Evolutionary conservation across 1,140 invertebrate genomes (phyloP).

Genomic region (Wiebesia pumilae): DNA sequence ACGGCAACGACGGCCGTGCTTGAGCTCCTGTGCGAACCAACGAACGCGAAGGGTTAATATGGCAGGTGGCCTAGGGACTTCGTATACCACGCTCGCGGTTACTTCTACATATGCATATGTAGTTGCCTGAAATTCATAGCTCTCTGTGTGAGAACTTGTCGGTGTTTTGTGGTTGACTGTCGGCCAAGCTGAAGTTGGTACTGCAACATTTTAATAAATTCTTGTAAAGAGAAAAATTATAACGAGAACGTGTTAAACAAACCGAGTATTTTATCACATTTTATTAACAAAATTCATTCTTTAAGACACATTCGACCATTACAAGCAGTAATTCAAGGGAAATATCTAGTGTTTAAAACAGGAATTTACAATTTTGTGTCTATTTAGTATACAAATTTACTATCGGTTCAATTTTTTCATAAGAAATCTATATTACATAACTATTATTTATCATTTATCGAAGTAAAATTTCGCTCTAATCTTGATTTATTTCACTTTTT

Average conservation of each 20-base stretch:
- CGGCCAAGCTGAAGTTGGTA: background rate
- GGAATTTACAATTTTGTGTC: too few species aligned
- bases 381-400: too few species aligned
- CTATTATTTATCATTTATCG: too few species aligned
- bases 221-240: background rate
- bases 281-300: background rate
- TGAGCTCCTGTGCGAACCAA: background rate
- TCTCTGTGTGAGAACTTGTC: background rate
- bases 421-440: too few species aligned
- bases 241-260: background rate
- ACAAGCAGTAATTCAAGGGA: too few species aligned
- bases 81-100: background rate
- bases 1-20: background rate
- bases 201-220: background rate
- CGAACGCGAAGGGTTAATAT: slow-evolving; percentile 12
- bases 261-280: background rate
- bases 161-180: background rate
- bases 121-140: background rate
- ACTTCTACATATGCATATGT: background rate
- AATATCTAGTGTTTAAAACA: too few species aligned
- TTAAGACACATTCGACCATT: background rate
- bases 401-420: too few species aligned
- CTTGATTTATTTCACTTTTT: too few species aligned
- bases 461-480: too few species aligned
- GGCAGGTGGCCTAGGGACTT: slow-evolving; percentile 11